Percentiles rank a stretch among this genome's conserved stretches.
phyloP scores from a whole-genome alignment of 2,888 invertebrate genomes.

The Tholera decimalis region DNA sequence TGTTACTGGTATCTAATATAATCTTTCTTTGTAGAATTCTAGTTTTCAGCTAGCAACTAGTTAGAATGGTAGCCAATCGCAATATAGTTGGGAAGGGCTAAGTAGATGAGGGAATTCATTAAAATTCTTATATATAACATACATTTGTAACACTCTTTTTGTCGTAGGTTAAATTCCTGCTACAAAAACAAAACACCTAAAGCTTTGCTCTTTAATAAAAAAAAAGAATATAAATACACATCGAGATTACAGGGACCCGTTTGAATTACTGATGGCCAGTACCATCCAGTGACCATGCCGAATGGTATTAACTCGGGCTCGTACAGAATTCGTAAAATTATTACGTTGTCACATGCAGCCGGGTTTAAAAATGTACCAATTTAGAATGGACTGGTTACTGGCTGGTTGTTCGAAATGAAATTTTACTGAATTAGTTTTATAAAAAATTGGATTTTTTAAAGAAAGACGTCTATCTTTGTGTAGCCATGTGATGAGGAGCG shows the following conservation, averaged over 20 bases:
- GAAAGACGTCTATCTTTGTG: too few relatives aligned
- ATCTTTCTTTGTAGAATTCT: too few relatives aligned
- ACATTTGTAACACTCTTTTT: too few relatives aligned
- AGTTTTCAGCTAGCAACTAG: too few relatives aligned
- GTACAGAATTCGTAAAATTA: conserved; percentile 59
- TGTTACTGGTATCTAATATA: too few relatives aligned
- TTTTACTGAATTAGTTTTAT: background rate
- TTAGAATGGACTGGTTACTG: conserved; percentile 32
- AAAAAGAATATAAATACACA: conserved; percentile 7
- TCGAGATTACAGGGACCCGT: conserved; percentile 34
- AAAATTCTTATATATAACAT: too few relatives aligned
- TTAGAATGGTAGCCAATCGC: too few relatives aligned
- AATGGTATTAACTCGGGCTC: conserved; percentile 51
- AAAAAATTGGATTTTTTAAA: too few relatives aligned
- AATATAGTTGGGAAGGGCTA: too few relatives aligned
- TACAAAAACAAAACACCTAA: background rate
- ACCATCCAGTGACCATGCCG: conserved; percentile 29
- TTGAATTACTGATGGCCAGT: conserved; percentile 57
- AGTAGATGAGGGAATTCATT: too few relatives aligned
- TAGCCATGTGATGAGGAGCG: too few relatives aligned
- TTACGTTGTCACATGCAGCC: conserved; percentile 58
- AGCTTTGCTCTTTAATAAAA: conserved; percentile 2
- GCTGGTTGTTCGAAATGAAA: background rate
- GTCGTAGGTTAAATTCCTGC: too few relatives aligned
- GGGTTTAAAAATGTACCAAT: conserved; percentile 58